These are phyloP conservation scores for Eudemis profundana DNA, from an alignment of 2,888 invertebrate species.

Conservation along the genomic window DNA sequence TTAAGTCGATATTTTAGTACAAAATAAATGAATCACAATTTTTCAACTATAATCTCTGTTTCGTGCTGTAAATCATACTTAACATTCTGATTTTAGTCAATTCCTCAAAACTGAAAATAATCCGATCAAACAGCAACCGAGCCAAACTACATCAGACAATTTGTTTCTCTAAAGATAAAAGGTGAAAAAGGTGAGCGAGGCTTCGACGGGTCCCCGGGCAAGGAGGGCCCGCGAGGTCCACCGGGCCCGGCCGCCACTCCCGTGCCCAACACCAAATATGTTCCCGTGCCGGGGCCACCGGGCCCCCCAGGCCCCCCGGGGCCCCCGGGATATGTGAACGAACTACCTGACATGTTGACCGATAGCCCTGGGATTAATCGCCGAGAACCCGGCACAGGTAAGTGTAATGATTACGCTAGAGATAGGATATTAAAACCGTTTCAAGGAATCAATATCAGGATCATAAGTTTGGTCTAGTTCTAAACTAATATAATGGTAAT, in stretches of 20 bases:
- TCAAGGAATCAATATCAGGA: no score
- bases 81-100: no score
- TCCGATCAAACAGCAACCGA: background rate
- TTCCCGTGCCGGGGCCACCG: conserved; percentile 90
- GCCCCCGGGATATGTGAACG: conserved; percentile 59
- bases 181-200: conserved; percentile 90
- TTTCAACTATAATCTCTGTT: no score
- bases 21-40: no score
- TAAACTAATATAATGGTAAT: no score
- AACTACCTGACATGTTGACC: conserved; percentile 72
- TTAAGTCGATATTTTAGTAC: no score
- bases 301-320: conserved; percentile 89
- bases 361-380: conserved; percentile 76
- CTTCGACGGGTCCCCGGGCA: conserved; percentile 86
- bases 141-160: conserved; percentile 36
- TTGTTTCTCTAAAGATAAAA: conserved; percentile 68
- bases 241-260: conserved; percentile 86
- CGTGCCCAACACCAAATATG: conserved; percentile 85
- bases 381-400: conserved; percentile 67
- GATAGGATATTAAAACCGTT: conserved; percentile 11
- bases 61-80: no score
- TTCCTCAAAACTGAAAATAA: no score
- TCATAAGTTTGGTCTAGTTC: no score
- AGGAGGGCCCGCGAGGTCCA: conserved; percentile 87
- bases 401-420: conserved; percentile 27